Evolutionary conservation across 2,113 vertebrate species (phyloP).

Genomic region (Percopsis transmontana): DNA sequence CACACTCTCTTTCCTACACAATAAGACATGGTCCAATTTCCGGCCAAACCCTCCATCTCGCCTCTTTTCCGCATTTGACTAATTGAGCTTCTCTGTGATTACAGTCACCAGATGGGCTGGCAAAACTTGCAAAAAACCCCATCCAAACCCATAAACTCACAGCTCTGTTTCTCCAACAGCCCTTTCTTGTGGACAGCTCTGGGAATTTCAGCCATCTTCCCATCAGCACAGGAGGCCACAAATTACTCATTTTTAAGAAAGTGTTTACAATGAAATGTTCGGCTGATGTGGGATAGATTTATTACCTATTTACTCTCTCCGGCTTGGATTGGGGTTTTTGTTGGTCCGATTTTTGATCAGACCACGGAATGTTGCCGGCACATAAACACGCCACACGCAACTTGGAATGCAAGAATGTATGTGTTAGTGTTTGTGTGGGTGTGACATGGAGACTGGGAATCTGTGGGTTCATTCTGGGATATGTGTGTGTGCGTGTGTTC

Average conservation of each 20-base stretch:
- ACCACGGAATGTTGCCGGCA: conserved; percentile 64
- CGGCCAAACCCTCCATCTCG: neutral
- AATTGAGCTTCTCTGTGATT: conserved; percentile 63
- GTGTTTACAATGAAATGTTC: conserved; percentile 70
- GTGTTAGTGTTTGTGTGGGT: conserved; percentile 55
- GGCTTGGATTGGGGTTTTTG: conserved; percentile 40
- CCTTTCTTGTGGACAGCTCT: conserved; percentile 69
- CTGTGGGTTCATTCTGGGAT: neutral
- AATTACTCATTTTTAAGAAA: conserved; percentile 45
- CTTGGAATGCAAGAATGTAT: conserved; percentile 46
- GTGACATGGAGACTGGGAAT: conserved; percentile 42
- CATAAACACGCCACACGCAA: conserved; percentile 64
- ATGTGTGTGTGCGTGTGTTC: neutral
- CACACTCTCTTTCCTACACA: too few species aligned
- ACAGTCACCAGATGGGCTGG: conserved; percentile 65
- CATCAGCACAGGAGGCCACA: conserved; percentile 59
- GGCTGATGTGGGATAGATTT: conserved; percentile 71
- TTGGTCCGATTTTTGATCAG: conserved; percentile 64
- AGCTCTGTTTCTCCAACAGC: conserved; percentile 35
- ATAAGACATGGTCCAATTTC: neutral
- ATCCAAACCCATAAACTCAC: conserved; percentile 46
- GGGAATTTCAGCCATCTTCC: conserved; percentile 64
- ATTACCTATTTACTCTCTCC: conserved; percentile 75
- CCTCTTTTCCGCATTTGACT: conserved; percentile 45
- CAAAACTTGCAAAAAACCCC: conserved; percentile 17